These are phyloP conservation scores for Saturnia pavonia DNA, from an alignment of 2,888 invertebrate species.

Conservation along the genomic window DNA sequence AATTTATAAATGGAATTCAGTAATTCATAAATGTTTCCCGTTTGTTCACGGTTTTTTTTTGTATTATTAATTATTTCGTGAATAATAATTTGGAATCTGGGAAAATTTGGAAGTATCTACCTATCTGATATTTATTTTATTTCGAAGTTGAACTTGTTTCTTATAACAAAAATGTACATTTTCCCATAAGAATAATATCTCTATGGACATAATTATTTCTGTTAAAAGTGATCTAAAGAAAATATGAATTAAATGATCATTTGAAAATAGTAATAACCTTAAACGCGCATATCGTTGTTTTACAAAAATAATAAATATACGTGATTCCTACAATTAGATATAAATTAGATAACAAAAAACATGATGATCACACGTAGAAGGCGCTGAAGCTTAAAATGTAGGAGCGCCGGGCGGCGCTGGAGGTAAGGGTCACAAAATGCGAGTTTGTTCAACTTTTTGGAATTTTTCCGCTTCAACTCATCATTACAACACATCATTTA, in stretches of 20 bases:
- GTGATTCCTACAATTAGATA: background rate
- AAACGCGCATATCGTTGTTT: too few species aligned
- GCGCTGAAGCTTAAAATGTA: slow-evolving; percentile 8
- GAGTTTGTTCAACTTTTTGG: slow-evolving; percentile 20
- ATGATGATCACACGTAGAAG: slow-evolving; percentile 10
- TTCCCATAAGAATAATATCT: background rate
- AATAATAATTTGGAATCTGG: background rate
- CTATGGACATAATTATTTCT: background rate
- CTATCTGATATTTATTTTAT: background rate
- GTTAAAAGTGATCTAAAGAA: too few species aligned
- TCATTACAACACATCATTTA: background rate
- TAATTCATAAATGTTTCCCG: background rate
- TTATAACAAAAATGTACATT: background rate
- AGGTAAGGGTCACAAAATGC: slow-evolving; percentile 1
- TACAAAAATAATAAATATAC: background rate
- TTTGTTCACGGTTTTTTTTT: background rate
- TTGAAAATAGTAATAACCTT: too few species aligned
- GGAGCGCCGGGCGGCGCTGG: background rate
- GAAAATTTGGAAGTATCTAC: background rate
- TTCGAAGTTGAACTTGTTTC: background rate
- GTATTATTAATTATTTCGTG: background rate
- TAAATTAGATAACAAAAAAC: background rate
- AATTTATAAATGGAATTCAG: background rate
- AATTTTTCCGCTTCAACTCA: slow-evolving; percentile 17
- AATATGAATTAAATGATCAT: too few species aligned